Percentiles rank a stretch among this genome's conserved stretches.
phyloP scores from a whole-genome alignment of 2,888 invertebrate genomes.

The Spodoptera picta region DNA sequence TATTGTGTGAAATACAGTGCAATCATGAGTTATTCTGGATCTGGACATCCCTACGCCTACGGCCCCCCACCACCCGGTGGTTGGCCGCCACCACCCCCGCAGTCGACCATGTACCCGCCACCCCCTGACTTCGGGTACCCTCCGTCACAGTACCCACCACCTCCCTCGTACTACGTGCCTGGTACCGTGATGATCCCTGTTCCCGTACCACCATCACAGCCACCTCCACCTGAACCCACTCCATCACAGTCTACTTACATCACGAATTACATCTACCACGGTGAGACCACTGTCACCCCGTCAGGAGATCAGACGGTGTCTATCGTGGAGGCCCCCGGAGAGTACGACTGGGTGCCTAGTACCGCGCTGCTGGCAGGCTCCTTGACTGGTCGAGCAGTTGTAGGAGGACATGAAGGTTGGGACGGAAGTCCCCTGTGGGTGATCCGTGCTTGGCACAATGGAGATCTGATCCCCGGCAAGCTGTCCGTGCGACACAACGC shows the following conservation, averaged over 20 bases:
- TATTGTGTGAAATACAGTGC: constrained; percentile 38
- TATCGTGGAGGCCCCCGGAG: constrained; percentile 77
- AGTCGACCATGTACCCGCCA: constrained; percentile 33
- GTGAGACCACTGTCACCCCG: constrained; percentile 63
- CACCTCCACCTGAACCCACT: constrained; percentile 29
- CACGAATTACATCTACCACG: constrained; percentile 84
- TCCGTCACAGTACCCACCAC: constrained; percentile 62
- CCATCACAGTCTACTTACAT: constrained; percentile 71
- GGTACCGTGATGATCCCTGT: constrained; percentile 79
- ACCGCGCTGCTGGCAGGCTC: constrained; percentile 75
- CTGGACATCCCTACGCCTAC: constrained; percentile 56
- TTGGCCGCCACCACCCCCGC: constrained; percentile 36
- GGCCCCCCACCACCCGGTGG: constrained; percentile 58
- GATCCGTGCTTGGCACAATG: constrained; percentile 82
- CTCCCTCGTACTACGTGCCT: constrained; percentile 78
- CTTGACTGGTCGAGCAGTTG: constrained; percentile 78
- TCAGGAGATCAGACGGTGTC: constrained; percentile 63
- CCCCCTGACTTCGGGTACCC: constrained; percentile 62
- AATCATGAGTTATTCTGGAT: constrained; percentile 73
- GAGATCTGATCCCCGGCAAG: constrained; percentile 84
- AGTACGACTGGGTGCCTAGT: constrained; percentile 81
- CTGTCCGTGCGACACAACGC: constrained; percentile 80
- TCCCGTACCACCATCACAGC: constrained; percentile 62
- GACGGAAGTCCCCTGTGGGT: constrained; percentile 86
- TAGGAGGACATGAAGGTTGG: constrained; percentile 85